Percentiles rank a stretch among this genome's conserved stretches.
phyloP scores from a whole-genome alignment of 2,113 vertebrate species.

The Tetrao urogallus region DNA sequence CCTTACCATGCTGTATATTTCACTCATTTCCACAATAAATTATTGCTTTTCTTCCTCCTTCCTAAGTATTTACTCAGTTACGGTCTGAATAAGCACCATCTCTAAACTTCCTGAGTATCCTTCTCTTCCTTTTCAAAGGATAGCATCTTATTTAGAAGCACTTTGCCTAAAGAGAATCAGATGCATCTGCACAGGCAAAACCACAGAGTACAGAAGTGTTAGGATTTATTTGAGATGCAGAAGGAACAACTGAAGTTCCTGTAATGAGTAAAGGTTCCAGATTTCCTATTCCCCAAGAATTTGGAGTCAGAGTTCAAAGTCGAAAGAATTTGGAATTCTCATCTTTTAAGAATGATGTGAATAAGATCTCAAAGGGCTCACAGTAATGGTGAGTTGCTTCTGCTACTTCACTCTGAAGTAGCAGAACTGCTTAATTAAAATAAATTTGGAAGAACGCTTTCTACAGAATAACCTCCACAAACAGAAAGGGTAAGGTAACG shows the following conservation, averaged over 20 bases:
- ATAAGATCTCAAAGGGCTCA: background rate
- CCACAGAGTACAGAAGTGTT: background rate
- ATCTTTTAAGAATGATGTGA: background rate
- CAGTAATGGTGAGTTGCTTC: background rate
- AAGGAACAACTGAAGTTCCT: background rate
- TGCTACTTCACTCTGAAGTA: background rate
- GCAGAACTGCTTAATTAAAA: background rate
- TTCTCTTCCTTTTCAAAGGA: background rate
- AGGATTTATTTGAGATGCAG: background rate
- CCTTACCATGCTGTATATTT: background rate
- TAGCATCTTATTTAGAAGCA: background rate
- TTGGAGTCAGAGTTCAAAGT: background rate
- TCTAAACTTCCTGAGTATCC: background rate
- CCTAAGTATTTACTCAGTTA: background rate
- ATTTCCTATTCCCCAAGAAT: background rate
- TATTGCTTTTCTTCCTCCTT: background rate
- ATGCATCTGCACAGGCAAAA: accelerated
- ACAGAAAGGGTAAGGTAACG: background rate
- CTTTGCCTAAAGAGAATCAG: background rate
- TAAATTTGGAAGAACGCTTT: background rate
- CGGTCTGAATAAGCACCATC: background rate
- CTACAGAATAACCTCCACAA: background rate
- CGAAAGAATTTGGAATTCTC: background rate
- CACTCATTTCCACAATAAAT: background rate
- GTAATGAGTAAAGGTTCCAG: background rate